phyloP scores from a whole-genome alignment of 1,140 invertebrate species.

The Lepidurus apus region DNA sequence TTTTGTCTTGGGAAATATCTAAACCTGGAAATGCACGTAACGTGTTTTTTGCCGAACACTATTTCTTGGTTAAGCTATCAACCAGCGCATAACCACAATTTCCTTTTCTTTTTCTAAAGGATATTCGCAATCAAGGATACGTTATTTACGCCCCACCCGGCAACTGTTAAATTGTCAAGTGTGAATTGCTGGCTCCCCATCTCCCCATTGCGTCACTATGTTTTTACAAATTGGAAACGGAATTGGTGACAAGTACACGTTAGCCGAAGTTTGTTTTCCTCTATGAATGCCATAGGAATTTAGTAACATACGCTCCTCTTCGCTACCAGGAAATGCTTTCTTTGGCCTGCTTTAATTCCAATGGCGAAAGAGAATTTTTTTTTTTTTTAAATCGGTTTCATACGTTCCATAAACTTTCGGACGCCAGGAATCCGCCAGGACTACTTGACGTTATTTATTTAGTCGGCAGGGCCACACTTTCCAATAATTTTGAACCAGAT shows the following conservation, averaged over 20 bases:
- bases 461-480: background rate
- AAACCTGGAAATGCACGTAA: no score
- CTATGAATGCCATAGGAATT: background rate
- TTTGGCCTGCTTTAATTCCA: conserved; percentile 5
- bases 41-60: background rate
- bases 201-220: conserved; percentile 12
- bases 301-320: background rate
- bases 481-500: background rate
- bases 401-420: background rate
- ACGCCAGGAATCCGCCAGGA: background rate
- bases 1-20: no score
- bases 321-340: background rate
- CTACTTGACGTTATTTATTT: conserved; percentile 20
- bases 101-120: background rate
- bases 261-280: background rate
- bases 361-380: no score
- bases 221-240: background rate
- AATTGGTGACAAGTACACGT: background rate
- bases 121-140: conserved; percentile 5
- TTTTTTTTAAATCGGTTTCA: no score
- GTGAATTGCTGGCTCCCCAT: background rate
- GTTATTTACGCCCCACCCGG: background rate
- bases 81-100: background rate
- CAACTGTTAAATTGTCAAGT: background rate
- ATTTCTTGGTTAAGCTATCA: background rate